Percentiles rank a stretch among this genome's conserved stretches.
These are phyloP conservation scores for Periophthalmus magnuspinnatus DNA, from an alignment of 2,797 vertebrate species.

Conservation along the genomic window DNA sequence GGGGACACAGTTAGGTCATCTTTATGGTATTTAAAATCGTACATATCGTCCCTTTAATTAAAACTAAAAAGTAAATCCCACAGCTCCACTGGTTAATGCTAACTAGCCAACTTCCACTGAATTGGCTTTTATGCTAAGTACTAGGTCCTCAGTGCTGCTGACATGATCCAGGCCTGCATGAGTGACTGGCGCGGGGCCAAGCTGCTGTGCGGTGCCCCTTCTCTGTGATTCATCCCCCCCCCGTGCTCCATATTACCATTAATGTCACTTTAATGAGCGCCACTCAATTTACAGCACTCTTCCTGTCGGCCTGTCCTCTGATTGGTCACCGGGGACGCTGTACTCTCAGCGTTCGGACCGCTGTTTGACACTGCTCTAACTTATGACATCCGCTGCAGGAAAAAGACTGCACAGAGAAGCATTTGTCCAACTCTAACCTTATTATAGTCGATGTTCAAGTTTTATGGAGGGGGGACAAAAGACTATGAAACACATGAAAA, in stretches of 20 bases:
- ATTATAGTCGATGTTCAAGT: too few species aligned
- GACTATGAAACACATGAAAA: background rate
- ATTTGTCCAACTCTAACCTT: background rate
- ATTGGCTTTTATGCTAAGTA: too few species aligned
- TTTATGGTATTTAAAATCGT: too few species aligned
- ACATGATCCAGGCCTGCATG: conserved; percentile 54
- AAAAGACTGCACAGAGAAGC: background rate
- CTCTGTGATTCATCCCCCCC: conserved; percentile 57
- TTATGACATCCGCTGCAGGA: conserved; percentile 9
- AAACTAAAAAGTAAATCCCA: too few species aligned
- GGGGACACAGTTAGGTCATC: too few species aligned
- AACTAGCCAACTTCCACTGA: too few species aligned
- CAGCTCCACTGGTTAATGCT: too few species aligned
- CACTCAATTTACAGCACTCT: conserved; percentile 60
- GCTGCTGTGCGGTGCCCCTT: conserved; percentile 43
- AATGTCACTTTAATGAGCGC: conserved; percentile 70
- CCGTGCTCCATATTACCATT: conserved; percentile 65
- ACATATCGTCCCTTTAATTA: too few species aligned
- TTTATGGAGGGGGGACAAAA: background rate
- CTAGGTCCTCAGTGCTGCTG: conserved; percentile 3
- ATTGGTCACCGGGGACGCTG: conserved; percentile 54
- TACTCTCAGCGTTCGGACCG: conserved; percentile 29
- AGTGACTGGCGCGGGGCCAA: conserved; percentile 50
- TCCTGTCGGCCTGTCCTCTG: conserved; percentile 47
- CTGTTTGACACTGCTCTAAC: conserved; percentile 16